Conservation (phyloP, 2,113 vertebrate species). For the Porphyrio hochstetteri region DNA sequence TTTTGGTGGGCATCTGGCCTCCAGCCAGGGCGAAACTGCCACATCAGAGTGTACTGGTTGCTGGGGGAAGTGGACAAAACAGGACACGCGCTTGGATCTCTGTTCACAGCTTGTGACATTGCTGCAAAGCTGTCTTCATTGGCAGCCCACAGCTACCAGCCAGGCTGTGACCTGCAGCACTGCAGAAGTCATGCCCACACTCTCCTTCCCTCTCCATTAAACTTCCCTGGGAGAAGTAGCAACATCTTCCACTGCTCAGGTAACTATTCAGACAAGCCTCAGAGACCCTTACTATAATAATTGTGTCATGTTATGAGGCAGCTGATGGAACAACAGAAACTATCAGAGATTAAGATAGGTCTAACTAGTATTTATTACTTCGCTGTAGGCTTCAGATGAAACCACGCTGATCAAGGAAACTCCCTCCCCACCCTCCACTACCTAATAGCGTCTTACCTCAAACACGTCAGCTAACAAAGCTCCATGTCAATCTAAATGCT, state of each 20-base stretch:
- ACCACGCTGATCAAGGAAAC: not conserved
- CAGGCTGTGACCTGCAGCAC: not conserved
- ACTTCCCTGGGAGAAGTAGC: not conserved
- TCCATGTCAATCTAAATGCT: not conserved
- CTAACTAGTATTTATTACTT: not conserved
- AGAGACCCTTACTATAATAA: not conserved
- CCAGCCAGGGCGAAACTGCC: too few species aligned
- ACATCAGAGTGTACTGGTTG: not conserved
- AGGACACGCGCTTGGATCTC: not conserved
- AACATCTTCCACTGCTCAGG: not conserved
- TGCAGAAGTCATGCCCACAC: fast-evolving
- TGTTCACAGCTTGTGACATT: not conserved
- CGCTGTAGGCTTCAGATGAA: conserved; percentile 19
- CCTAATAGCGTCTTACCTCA: not conserved
- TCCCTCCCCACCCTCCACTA: not conserved
- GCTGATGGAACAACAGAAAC: not conserved
- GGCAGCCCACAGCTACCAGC: not conserved
- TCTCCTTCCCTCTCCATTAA: not conserved
- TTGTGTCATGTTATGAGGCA: not conserved
- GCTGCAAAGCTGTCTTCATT: not conserved
- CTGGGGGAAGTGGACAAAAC: not conserved
- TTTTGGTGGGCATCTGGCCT: too few species aligned
- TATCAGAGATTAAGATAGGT: not conserved
- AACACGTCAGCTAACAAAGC: conserved; percentile 2
- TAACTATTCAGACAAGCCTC: not conserved